Base-by-base conservation (phyloP, 1,140 invertebrate species). In the Aporrectodea caliginosa region DNA sequence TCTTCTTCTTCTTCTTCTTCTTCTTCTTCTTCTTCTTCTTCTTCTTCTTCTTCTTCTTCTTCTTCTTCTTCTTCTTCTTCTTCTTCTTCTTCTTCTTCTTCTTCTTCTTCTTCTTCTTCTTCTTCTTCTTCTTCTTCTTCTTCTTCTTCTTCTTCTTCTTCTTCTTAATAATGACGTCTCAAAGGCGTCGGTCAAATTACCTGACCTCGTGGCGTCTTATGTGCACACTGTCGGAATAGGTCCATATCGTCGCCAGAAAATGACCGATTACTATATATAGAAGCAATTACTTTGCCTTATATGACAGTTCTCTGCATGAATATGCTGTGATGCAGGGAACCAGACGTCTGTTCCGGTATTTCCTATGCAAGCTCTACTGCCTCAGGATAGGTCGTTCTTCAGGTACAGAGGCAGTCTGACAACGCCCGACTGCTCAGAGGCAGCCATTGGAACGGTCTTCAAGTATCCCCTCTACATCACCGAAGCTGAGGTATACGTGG, bases 351-450 rank as follows among this genome's bases (percentile, higher is more conserved):
- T 43, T 30, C 29, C 75, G 29, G n/a, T 35, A 0, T 76, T 76
- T 35, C 29, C 16, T 12, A 35, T 76, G 16, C 33, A 35, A n/a
- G 43, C 33, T 76, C 27, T 76, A 22, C 43, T 76, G 29, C 75
- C 75, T 29, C n/a, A 1, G 34, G 35, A 35, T 2, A 32, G 33
- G 16, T 29, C 33, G 16, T 88, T 85, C 85, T 94, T 90, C 84
- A 88, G 91, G 1, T 94, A 94, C 84, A 83, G 90, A 1, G 93
- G 93, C 1, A 94, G 93, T 0, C 86, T 94, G 69, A 94, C 93
- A 0, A 94, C 93, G 2, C 93, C 93, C 0, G 87, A 86, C 1
- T 94, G 93, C 82, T 90, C 90, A 70, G 93, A 94, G 84, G 89
- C 90, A 29, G 92, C 94, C 1, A 90, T 90, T 0, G 94, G 93